Evolutionary conservation across 2,888 invertebrate genomes (phyloP).

Genomic region (Dastarcus helophoroides): DNA sequence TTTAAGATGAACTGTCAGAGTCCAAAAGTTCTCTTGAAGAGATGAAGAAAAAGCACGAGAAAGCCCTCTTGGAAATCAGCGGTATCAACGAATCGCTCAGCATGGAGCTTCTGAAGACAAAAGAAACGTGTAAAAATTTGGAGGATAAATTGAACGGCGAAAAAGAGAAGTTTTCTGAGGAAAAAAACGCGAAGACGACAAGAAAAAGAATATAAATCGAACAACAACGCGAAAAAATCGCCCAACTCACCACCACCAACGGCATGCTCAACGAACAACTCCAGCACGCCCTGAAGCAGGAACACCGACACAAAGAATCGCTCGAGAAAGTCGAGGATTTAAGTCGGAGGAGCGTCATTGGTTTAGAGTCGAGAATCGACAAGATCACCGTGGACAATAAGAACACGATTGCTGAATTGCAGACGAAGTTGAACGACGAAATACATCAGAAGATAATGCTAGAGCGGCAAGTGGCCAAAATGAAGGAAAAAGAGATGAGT

Average conservation of each 20-base stretch:
- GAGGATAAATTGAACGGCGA: conserved; percentile 42
- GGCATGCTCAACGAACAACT: conserved; percentile 33
- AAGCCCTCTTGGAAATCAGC: conserved; percentile 38
- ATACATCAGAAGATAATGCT: conserved; percentile 18
- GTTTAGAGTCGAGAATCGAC: conserved; percentile 42
- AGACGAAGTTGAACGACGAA: conserved; percentile 33
- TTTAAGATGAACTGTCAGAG: conserved; percentile 44
- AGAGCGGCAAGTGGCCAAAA: conserved; percentile 19
- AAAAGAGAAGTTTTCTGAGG: conserved; percentile 46
- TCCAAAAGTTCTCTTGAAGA: conserved; percentile 29
- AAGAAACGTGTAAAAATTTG: conserved; percentile 27
- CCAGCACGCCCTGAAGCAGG: conserved; percentile 33
- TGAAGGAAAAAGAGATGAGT: conserved; percentile 18
- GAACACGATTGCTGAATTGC: conserved; percentile 29
- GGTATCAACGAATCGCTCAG: conserved; percentile 45
- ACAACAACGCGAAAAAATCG: conserved; percentile 39
- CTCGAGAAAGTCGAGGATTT: conserved; percentile 49
- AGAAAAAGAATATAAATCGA: conserved; percentile 31
- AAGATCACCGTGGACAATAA: conserved; percentile 39
- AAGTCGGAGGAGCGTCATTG: conserved; percentile 51
- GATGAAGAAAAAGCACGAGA: conserved; percentile 35
- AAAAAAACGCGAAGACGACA: conserved; percentile 42
- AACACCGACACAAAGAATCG: conserved; percentile 27
- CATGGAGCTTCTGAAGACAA: conserved; percentile 46
- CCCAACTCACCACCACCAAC: conserved; percentile 33